Percentiles rank a stretch among this genome's conserved stretches.
Conservation (phyloP, 2,797 vertebrate species). For the Phalanger gymnotis region DNA sequence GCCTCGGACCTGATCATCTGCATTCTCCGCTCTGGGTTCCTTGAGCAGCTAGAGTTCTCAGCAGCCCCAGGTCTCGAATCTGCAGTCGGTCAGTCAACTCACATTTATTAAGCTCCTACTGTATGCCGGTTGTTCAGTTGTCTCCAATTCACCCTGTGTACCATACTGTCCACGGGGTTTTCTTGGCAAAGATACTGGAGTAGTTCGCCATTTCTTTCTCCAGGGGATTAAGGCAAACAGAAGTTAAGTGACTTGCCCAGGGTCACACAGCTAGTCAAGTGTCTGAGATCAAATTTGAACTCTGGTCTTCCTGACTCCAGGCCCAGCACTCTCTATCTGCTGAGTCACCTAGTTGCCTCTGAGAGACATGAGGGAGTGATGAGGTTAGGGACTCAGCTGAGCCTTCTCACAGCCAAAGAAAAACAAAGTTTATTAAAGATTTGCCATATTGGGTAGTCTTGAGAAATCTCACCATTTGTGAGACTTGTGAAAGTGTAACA, state of each 20-base stretch:
- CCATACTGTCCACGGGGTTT: too few species aligned
- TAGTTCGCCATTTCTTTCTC: not conserved
- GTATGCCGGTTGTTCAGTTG: not conserved
- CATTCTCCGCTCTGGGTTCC: not conserved
- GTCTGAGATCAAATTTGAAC: not conserved
- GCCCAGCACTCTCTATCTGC: not conserved
- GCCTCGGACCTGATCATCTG: not conserved
- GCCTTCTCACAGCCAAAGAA: too few species aligned
- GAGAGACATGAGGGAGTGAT: not conserved
- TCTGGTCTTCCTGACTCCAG: not conserved
- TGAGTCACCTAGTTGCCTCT: not conserved
- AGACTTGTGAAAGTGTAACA: too few species aligned
- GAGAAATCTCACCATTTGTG: too few species aligned
- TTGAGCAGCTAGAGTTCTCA: not conserved
- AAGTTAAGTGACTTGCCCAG: not conserved
- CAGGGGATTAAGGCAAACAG: not conserved
- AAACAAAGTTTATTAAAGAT: too few species aligned
- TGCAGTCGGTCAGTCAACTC: not conserved
- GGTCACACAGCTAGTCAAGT: not conserved
- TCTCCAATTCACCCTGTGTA: not conserved
- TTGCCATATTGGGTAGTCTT: too few species aligned
- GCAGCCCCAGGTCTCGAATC: not conserved
- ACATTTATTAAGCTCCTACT: not conserved
- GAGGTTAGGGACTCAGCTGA: too few species aligned
- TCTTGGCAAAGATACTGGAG: not conserved